Evolutionary conservation across 2,888 invertebrate genomes (phyloP), one percentile per base, ranked within the genome.

Genomic region (Phengaris arion): DNA sequence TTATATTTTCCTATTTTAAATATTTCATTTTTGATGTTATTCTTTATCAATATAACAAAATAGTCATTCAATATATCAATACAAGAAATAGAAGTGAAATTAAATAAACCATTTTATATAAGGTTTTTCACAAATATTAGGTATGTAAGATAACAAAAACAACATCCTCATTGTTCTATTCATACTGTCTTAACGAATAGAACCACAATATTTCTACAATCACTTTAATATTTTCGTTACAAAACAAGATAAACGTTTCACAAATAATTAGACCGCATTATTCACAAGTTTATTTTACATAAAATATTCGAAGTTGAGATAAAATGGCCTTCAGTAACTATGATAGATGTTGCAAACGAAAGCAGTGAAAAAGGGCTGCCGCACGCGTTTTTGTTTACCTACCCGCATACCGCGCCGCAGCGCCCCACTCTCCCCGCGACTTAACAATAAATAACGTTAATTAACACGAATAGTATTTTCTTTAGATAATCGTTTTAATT

Each of bases 321-420:
- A 72, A 72, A 72, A 72, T 54, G 54, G 46, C 59, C 57, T 74
- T 59, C 74, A 59, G 59, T 74, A 74, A 73, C 75, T 75, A 75
- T 68, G 75, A 73, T 73, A 64, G 64, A 75, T 73, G 73, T 72
- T 76, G 70, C 59, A 70, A 77, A 82, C 81, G 81, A 80, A 68
- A 80, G 80, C 79, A 82, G 81, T 84, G 85, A 86, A 64, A 86
- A 85, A 86, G 83, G 81, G 83, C 82, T 77, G 80, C 80, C 76
- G 79, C 78, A 78, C 79, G 79, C 79, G 82, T 83, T 82, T 84
- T 84, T 89, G 89, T 89, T 89, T 87, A 85, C 79, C 79, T 77
- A 79, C 90, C 90, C 89, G 89, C 87, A 90, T 89, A 83, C 81
- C 83, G 81, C 80, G 35, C 80, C 80, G 80, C 85, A 84, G 80